Evolutionary conservation across 2,113 vertebrate genomes (phyloP), one percentile per base, ranked within the genome.

Genomic region (Scomber colias): DNA sequence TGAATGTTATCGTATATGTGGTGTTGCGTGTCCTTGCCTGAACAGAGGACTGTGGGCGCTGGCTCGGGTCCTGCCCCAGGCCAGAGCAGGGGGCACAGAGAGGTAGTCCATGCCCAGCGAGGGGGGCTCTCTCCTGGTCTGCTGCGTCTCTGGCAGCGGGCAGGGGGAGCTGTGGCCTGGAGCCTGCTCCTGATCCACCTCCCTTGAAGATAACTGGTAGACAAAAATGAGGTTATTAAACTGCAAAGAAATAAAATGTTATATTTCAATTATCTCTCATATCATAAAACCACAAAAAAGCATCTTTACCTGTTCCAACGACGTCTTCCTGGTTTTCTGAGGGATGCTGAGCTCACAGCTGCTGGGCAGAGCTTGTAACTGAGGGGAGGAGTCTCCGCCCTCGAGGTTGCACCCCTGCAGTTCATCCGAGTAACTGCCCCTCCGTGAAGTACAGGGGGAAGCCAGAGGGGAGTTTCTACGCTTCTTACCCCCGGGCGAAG

Each of bases 41-140:
- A 98, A 98, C 30, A 97, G 88, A 63, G 97, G 97, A 80, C 97
- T 98, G 89, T 97, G 97, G 46, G 96, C 95, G n/a, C 93, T 96
- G 77, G 96, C 94, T 46, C 97, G 93, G 49, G 95, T 96, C 88
- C 97, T 93, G n/a, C 96, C 96, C 97, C 97, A 98, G 67, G 95
- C 95, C 56, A 98, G 86, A 4, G 97, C 95, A 15, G 96, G 95
- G 3, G 97, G 97, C n/a, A 98, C 97, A 5, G 96, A 96, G 82
- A 98, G 93, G 87, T 98, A 98, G 91, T 98, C 96, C 97, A 98
- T 98, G 71, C 96, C 94, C 92, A 92, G 62, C 0, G 92, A 54
- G 3, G 90, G 82, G 7, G 85, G 83, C 44, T 95, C 94, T 85
- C 92, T 91, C 80, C 94, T 90, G 84, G 74, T 30, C 65, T 88